These are phyloP conservation scores for Acanthosepion esculentum DNA, from an alignment of 2,888 invertebrate genomes.

Conservation along the genomic window DNA sequence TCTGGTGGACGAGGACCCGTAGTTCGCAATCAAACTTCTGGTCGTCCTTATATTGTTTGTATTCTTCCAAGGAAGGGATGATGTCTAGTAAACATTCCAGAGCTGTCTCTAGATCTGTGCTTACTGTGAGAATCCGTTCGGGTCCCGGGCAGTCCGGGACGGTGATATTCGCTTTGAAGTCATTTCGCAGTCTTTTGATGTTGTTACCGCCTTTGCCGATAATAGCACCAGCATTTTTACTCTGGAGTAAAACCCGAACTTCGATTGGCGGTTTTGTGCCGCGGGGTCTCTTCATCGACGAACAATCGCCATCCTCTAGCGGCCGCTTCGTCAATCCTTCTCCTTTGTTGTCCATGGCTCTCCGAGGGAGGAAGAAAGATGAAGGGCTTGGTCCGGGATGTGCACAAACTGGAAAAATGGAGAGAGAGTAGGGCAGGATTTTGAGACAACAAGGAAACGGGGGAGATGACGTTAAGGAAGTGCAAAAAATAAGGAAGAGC, in stretches of 20 bases:
- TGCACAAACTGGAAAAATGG: conserved; percentile 33
- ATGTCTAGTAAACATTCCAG: conserved; percentile 92
- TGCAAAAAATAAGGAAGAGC: not conserved
- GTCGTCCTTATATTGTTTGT: conserved; percentile 48
- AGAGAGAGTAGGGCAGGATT: conserved; percentile 9
- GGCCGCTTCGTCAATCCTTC: conserved; percentile 68
- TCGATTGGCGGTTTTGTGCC: conserved; percentile 86
- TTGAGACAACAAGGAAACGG: not conserved
- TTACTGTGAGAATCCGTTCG: conserved; percentile 97
- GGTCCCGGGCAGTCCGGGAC: conserved; percentile 99
- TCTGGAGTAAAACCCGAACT: conserved; percentile 91
- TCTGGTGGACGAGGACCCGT: conserved; percentile 95
- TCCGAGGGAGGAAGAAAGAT: not conserved
- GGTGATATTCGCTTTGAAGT: conserved; percentile 99
- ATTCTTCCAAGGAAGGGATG: conserved; percentile 90
- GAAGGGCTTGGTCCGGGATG: conserved; percentile 21
- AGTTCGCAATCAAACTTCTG: conserved; percentile 75
- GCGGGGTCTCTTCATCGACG: conserved; percentile 84
- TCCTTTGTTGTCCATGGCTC: conserved; percentile 44
- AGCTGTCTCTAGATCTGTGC: conserved; percentile 90
- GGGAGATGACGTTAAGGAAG: not conserved
- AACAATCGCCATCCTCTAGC: conserved; percentile 77
- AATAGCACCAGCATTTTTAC: conserved; percentile 98
- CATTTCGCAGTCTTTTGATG: conserved; percentile 94
- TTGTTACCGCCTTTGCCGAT: conserved; percentile 99